phyloP scores from a whole-genome alignment of 2,888 invertebrate species.

The Drosophila greeni region DNA sequence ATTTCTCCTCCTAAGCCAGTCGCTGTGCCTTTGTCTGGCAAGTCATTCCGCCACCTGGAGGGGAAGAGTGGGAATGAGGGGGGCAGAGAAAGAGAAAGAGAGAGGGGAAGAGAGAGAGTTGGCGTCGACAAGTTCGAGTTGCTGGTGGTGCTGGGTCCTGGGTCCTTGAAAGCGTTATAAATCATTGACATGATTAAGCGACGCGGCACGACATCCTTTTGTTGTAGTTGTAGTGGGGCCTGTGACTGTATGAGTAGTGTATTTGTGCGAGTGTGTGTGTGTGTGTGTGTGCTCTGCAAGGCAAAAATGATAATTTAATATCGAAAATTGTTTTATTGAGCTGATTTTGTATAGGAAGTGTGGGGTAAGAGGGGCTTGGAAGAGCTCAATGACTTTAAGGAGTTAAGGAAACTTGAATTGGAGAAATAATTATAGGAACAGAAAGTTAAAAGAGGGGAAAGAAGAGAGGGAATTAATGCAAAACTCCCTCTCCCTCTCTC shows the following conservation, averaged over 20 bases:
- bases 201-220: slow-evolving; percentile 71
- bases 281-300: slow-evolving; percentile 2
- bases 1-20: slow-evolving; percentile 29
- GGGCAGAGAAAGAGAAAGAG: no score
- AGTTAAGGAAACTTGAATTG: not conserved
- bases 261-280: slow-evolving; percentile 5
- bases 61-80: not conserved
- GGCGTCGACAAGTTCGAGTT: slow-evolving; percentile 72
- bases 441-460: not conserved
- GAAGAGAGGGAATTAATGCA: not conserved
- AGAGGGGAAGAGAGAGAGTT: slow-evolving; percentile 16
- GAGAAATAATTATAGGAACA: not conserved
- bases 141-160: slow-evolving; percentile 61
- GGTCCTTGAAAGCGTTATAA: slow-evolving; percentile 75
- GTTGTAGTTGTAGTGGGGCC: slow-evolving; percentile 47
- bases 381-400: not conserved
- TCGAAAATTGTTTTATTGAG: slow-evolving; percentile 70
- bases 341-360: slow-evolving; percentile 48
- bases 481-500: not conserved
- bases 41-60: slow-evolving; percentile 57
- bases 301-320: slow-evolving; percentile 71
- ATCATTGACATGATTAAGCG: slow-evolving; percentile 75
- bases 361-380: not conserved
- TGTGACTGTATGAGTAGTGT: not conserved
- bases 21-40: slow-evolving; percentile 59